Evolutionary conservation across 2,888 invertebrate species (phyloP), one percentile per base, ranked within the genome.

Genomic region (Noctua janthe): DNA sequence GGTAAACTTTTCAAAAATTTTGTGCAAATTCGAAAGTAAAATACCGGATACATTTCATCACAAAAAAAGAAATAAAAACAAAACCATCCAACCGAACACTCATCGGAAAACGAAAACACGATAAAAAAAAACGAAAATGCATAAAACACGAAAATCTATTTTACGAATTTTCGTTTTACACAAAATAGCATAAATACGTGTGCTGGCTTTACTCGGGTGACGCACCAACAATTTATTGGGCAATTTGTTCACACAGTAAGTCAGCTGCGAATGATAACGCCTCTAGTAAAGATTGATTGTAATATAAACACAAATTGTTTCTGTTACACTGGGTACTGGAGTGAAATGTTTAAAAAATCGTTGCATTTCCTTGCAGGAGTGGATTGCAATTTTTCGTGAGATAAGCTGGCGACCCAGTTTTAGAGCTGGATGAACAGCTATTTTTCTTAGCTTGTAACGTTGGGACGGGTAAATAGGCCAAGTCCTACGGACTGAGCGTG

Each of bases 221-320:
- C 84, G 83, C 80, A 76, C 66, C 76, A 83, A 89, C 87, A 92
- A 94, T 94, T 94, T 94, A 94, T 94, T 77, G 92, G 78, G 90
- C 91, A 89, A 93, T 94, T 93, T 90, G 90, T 94, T 92, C 88
- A 83, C 89, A 90, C 89, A 91, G 92, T 90, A 91, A 93, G 92
- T 94, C 93, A 93, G 92, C 91, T 92, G 91, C 90, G 88, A 91
- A 92, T 93, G 93, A 94, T 93, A 94, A 92, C 92, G 89, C 87
- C 80, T 89, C 74, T 83, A 78, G 83, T 81, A 83, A 88, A 89
- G 91, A 92, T 91, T 92, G 91, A 92, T 92, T 89, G 90, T 87
- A 76, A 88, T 83, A 90, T 89, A 90, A 91, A 90, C 86, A 86
- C 84, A 87, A 87, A 87, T 89, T 88, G 86, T 90, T 90, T 88